Evolutionary conservation across 2,797 vertebrate species (phyloP), one percentile per base, ranked within the genome.

Genomic region (Meriones psammophilus): DNA sequence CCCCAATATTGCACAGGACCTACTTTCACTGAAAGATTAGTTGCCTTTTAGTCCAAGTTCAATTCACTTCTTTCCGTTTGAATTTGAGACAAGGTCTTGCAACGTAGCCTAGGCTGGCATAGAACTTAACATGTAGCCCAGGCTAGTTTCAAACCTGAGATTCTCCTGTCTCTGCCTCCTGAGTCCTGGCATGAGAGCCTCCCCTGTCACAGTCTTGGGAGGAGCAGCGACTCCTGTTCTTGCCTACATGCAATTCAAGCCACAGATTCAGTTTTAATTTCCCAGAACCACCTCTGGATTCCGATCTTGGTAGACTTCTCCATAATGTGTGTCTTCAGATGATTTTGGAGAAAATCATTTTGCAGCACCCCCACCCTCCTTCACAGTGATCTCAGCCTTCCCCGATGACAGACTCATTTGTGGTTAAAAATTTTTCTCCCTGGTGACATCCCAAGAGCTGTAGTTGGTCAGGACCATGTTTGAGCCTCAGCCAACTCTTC

Each of bases 401-500:
- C 83, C 88, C 97, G 96, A 97, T 94, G 97, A 94, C 94, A 92
- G 93, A 97, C 97, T 98, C 94, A 97, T 98, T 96, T 96, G 88
- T 97, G 97, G 98, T 96, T 89, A 97, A 98, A 98, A 88, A 50
- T 91, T 94, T 96, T 73, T 80, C 71, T 73, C 69, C 60, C 87
- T 1, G 36, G 89, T 80, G 96, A 91, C 76, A 93, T 97, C 95
- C 90, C 84, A 66, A 98, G 96, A 97, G 76, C 93, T 97, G 96
- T 83, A 81, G 88, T 54, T 96, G 98, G 98, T 98, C 96, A 97
- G 93, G 92, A 92, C 97, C 94, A 93, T n/a, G 69, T 94, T 98
- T 98, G 98, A 98, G 98, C 94, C 96, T 88, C 93, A 97, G 98
- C 98, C 98, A 98, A 94, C 92, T 98, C 97, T 98, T 98, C 98